Percentiles rank a stretch among this genome's conserved stretches.
Conservation (phyloP, 2,888 invertebrate species). For the Rotaria macrura region DNA sequence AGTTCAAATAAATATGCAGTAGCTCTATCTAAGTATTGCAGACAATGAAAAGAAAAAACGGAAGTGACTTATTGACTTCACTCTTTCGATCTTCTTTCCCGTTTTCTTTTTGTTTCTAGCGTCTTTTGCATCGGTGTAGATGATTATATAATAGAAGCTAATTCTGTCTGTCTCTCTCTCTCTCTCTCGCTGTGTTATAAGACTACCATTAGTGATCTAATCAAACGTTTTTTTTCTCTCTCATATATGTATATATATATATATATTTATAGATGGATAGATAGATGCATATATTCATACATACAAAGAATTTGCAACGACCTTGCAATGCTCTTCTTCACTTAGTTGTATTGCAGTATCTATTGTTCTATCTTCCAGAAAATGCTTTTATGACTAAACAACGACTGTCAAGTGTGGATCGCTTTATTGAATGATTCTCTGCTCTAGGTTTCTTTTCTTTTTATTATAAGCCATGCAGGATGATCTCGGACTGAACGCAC, state of each 20-base stretch:
- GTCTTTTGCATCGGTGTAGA: background rate
- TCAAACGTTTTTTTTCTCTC: background rate
- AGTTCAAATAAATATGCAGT: background rate
- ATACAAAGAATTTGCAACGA: background rate
- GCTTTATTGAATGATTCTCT: background rate
- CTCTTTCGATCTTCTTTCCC: background rate
- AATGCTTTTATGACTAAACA: background rate
- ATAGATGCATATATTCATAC: background rate
- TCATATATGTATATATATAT: background rate
- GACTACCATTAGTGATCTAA: conserved; percentile 20
- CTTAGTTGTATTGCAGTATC: background rate
- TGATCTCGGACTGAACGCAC: background rate
- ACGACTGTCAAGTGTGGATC: background rate
- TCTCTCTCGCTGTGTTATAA: background rate
- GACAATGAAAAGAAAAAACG: background rate
- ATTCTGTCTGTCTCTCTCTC: background rate
- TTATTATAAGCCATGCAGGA: background rate
- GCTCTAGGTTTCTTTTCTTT: background rate
- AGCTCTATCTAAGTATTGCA: background rate
- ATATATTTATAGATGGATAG: background rate
- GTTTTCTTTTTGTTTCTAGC: background rate
- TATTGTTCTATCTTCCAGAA: background rate
- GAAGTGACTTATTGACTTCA: background rate
- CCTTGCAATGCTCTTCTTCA: background rate
- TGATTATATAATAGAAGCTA: background rate